Evolutionary conservation across 2,888 invertebrate genomes (phyloP).

Genomic region (Norana najaformis): DNA sequence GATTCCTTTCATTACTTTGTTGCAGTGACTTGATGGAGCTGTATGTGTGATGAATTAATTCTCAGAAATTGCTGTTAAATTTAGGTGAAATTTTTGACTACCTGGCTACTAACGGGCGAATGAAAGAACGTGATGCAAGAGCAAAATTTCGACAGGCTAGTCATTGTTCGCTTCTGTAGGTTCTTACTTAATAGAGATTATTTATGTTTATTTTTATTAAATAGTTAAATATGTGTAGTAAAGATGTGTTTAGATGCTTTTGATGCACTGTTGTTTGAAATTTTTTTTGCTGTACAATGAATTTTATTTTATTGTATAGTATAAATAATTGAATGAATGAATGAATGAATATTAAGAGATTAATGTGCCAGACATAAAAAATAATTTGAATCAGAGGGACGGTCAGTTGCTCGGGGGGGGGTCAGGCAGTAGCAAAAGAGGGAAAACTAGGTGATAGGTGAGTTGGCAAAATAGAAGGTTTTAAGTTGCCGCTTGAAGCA

Average conservation of each 20-base stretch:
- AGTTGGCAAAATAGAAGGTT: too few relatives aligned
- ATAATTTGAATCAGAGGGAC: too few relatives aligned
- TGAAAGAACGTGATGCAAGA: slow-evolving; percentile 90
- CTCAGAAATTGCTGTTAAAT: slow-evolving; percentile 35
- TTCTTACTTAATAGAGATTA: background rate
- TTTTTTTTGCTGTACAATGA: background rate
- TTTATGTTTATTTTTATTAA: background rate
- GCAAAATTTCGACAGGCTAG: slow-evolving; percentile 82
- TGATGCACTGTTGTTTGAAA: background rate
- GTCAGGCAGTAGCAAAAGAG: too few relatives aligned
- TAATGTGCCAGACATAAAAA: too few relatives aligned
- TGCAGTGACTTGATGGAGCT: too few relatives aligned
- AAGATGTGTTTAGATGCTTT: background rate
- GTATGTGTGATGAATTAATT: background rate
- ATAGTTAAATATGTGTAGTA: background rate
- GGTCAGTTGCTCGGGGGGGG: too few relatives aligned
- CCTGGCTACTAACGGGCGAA: slow-evolving; percentile 77
- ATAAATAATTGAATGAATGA: too few relatives aligned
- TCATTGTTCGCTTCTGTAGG: background rate
- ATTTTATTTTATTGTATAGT: background rate
- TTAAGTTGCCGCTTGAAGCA: too few relatives aligned
- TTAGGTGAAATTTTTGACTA: slow-evolving; percentile 94
- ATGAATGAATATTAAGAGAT: too few relatives aligned
- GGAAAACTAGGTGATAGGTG: too few relatives aligned
- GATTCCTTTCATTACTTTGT: background rate